Evolutionary conservation across 2,888 invertebrate genomes (phyloP).

Genomic region (Lepidochrysops patricia): DNA sequence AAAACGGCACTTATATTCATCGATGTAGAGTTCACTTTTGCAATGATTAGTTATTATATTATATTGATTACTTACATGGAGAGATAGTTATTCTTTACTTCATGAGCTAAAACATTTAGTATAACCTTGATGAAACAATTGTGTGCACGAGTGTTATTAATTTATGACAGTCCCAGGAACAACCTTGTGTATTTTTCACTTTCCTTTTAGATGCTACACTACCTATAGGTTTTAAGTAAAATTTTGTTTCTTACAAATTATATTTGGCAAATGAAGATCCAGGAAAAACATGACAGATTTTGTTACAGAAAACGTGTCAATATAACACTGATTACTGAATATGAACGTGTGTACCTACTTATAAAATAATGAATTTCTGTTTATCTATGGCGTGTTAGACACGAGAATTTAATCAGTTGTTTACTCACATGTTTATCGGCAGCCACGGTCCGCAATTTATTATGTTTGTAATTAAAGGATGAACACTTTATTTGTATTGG

Average conservation of each 20-base stretch:
- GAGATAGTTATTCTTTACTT: conserved; percentile 32
- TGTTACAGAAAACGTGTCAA: too few relatives aligned
- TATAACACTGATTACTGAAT: too few relatives aligned
- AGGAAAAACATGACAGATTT: too few relatives aligned
- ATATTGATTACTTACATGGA: conserved; percentile 31
- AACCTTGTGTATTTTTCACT: neutral
- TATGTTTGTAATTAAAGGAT: too few relatives aligned
- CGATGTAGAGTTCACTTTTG: neutral
- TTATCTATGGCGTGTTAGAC: conserved; percentile 14
- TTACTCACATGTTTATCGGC: conserved; percentile 33
- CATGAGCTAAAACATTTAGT: conserved; percentile 32
- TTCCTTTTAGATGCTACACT: too few relatives aligned
- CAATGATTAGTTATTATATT: neutral
- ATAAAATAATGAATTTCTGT: neutral
- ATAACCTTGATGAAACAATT: conserved; percentile 29
- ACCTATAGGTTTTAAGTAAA: too few relatives aligned
- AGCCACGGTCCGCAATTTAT: too few relatives aligned
- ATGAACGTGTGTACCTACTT: neutral
- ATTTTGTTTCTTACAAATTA: too few relatives aligned
- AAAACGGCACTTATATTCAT: neutral
- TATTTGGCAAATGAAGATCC: too few relatives aligned
- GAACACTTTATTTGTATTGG: too few relatives aligned
- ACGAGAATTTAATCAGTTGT: conserved; percentile 31
- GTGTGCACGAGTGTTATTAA: neutral
- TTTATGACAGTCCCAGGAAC: neutral